Percentiles rank a stretch among this genome's conserved stretches.
phyloP scores from a whole-genome alignment of 2,888 invertebrate genomes.

The Smittia sp. region DNA sequence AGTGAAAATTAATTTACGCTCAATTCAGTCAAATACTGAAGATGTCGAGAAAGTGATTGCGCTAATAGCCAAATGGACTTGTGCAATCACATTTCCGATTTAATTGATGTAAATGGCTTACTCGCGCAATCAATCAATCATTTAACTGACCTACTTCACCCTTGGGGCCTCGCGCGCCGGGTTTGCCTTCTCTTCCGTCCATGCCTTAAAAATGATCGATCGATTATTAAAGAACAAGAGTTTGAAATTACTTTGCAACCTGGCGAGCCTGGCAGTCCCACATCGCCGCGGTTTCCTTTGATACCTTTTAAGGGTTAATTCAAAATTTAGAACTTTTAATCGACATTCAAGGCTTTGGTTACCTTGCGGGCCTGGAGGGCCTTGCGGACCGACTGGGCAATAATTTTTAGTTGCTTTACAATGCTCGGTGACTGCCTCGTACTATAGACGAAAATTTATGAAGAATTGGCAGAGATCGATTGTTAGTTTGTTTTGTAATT shows the following conservation, averaged over 20 bases:
- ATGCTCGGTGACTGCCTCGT: slow-evolving; percentile 78
- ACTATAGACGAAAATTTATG: slow-evolving; percentile 54
- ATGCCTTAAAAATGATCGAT: neutral
- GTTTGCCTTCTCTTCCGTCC: slow-evolving; percentile 47
- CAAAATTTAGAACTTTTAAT: neutral
- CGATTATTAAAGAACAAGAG: too few species aligned
- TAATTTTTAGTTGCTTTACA: slow-evolving; percentile 80
- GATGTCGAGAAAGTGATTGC: neutral
- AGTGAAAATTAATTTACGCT: neutral
- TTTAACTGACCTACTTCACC: slow-evolving; percentile 44
- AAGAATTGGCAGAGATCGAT: too few species aligned
- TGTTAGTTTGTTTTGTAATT: too few species aligned
- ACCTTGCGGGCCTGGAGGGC: slow-evolving; percentile 58
- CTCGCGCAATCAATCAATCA: neutral
- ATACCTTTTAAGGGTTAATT: neutral
- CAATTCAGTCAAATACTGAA: neutral
- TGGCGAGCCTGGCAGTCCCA: slow-evolving; percentile 62
- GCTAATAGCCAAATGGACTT: neutral
- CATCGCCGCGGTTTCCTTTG: slow-evolving; percentile 5
- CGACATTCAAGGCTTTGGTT: slow-evolving; percentile 34
- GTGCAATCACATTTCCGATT: too few species aligned
- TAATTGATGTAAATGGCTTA: too few species aligned
- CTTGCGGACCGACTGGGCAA: slow-evolving; percentile 69
- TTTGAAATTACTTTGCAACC: slow-evolving; percentile 48
- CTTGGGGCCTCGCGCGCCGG: slow-evolving; percentile 51